Evolutionary conservation across 2,113 vertebrate species (phyloP).

Genomic region (Corythornis vintsioides): DNA sequence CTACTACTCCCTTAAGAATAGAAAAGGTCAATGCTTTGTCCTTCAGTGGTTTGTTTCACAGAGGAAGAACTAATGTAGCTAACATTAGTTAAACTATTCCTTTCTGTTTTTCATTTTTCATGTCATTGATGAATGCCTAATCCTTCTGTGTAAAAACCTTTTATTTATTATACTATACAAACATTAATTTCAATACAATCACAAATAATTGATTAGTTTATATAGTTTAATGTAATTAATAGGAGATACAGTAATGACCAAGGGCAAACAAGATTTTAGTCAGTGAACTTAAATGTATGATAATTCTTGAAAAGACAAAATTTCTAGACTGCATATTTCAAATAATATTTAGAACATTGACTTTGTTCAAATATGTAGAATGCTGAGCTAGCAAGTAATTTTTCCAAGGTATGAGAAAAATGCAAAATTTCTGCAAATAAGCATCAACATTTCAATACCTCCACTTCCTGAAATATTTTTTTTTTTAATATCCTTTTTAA

Average conservation of each 20-base stretch:
- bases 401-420: background rate
- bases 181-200: background rate
- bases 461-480: background rate
- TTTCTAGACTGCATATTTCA: rapidly evolving
- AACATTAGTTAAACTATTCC: background rate
- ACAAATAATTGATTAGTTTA: background rate
- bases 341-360: background rate
- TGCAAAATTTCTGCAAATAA: background rate
- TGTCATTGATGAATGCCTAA: background rate
- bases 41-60: background rate
- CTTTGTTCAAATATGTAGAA: background rate
- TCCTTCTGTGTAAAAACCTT: background rate
- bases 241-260: background rate
- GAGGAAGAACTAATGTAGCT: background rate
- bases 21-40: background rate
- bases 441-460: background rate
- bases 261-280: background rate
- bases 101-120: background rate
- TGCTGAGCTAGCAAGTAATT: background rate
- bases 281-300: background rate
- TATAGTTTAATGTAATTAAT: background rate
- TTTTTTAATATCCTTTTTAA: background rate
- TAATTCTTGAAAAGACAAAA: background rate
- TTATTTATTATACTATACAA: background rate
- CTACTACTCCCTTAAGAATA: background rate